Evolutionary conservation across 2,113 vertebrate genomes (phyloP), one percentile per base, ranked within the genome.

Genomic region (Halichoerus grypus): DNA sequence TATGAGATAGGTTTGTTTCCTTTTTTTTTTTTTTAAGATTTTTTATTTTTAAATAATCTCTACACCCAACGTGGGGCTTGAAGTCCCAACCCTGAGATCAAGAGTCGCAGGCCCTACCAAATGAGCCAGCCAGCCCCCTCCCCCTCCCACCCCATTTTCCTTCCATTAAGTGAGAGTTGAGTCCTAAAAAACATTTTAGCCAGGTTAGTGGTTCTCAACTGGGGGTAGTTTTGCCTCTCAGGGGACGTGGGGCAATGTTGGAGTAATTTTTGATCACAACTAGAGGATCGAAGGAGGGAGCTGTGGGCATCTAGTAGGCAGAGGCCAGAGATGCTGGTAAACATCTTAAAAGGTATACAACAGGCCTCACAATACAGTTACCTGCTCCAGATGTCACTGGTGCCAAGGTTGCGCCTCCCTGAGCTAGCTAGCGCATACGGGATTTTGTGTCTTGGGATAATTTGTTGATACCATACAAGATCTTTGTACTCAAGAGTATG

Each of bases 1-100:
- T 96, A 72, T 90, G 51, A 74, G 36, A 87, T 94, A 80, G 21
- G 21, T 94, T 95, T 83, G 74, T 96, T 89, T 89, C n/a, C 24
- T 91, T 67, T 67, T 46, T 16, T 46, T 39, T 76, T 28, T 46
- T 76, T 76, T 49, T 18, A 77, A 49, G 74, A 31, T 77, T 49
- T 49, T 31, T 49, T 4, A 18, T 74, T 74, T 74, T 74, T 74
- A 77, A 49, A 49, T 49, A 31, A 77, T 77, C 74, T 77, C 74
- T 49, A 16, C 26, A 18, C 42, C 7, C 74, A 31, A 3, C 31
- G 14, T 77, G 74, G 74, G 74, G 14, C 74, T 77, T 28, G 26
- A 77, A 49, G 42, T 49, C 26, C 31, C 14, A 77, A 76, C 26
- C 42, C 74, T 49, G 74, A 77, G 42, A 77, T 77, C 74, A 77